Percentiles rank a stretch among this genome's conserved stretches.
Conservation (phyloP, 2,797 vertebrate species). For the Graptemys geographica region DNA sequence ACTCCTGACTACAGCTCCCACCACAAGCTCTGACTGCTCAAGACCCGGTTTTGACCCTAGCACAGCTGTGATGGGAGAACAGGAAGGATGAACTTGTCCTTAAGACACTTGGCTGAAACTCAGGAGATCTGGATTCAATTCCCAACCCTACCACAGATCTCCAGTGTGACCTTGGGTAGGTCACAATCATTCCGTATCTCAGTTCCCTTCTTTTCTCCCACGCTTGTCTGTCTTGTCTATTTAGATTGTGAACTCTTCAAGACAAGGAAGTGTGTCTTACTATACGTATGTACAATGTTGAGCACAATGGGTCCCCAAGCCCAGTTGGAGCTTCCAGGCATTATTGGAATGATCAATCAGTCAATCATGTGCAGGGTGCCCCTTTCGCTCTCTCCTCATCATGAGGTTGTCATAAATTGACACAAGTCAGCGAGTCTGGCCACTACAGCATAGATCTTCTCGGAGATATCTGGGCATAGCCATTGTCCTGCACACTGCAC, state of each 20-base stretch:
- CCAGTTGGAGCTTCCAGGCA: accelerated
- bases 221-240: neutral
- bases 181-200: conserved; percentile 49
- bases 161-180: conserved; percentile 62
- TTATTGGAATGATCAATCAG: accelerated
- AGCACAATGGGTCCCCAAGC: neutral
- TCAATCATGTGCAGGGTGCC: no score
- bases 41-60: neutral
- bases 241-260: neutral
- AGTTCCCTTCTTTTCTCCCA: conserved; percentile 30
- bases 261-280: neutral
- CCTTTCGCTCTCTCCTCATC: neutral
- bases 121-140: conserved; percentile 52
- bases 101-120: conserved; percentile 65
- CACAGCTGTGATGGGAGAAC: conserved; percentile 25
- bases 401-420: accelerated
- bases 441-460: accelerated
- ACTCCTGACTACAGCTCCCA: neutral
- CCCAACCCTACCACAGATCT: conserved; percentile 57
- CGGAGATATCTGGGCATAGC: neutral
- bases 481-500: neutral
- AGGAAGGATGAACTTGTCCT: conserved; percentile 70
- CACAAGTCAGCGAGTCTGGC: accelerated
- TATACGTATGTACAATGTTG: accelerated
- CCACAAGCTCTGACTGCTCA: neutral